These are phyloP conservation scores for Epinotia ramella DNA, from an alignment of 2,888 invertebrate genomes.

Conservation along the genomic window DNA sequence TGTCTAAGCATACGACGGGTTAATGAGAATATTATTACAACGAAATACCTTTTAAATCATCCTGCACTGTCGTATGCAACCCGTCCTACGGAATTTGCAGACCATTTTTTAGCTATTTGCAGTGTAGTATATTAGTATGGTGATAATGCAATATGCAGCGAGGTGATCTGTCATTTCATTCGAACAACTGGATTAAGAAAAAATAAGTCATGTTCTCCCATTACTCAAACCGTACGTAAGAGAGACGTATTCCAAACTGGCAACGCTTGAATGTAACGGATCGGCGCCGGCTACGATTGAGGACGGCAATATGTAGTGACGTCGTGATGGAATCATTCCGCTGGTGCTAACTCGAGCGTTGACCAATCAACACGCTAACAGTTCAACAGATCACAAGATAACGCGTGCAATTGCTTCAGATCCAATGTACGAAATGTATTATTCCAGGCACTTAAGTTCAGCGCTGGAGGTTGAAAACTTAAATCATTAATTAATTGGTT, in stretches of 20 bases:
- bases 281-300: slow-evolving; percentile 64
- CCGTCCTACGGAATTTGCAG: too few relatives aligned
- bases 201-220: slow-evolving; percentile 11
- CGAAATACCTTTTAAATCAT: too few relatives aligned
- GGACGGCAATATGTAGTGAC: slow-evolving; percentile 53
- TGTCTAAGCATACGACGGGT: too few relatives aligned
- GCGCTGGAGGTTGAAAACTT: not conserved
- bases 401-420: not conserved
- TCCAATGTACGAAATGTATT: not conserved
- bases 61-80: too few relatives aligned
- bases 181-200: not conserved
- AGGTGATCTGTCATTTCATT: not conserved
- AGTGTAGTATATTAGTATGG: too few relatives aligned
- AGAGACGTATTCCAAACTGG: slow-evolving; percentile 61
- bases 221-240: slow-evolving; percentile 47
- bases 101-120: too few relatives aligned
- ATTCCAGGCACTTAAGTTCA: not conserved
- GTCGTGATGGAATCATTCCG: slow-evolving; percentile 35
- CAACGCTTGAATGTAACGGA: slow-evolving; percentile 65
- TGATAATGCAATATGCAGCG: too few relatives aligned
- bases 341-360: slow-evolving; percentile 25
- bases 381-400: slow-evolving; percentile 10
- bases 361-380: slow-evolving; percentile 39
- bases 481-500: not conserved
- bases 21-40: too few relatives aligned